A percentile compares a stretch with the other conserved stretches of the same genome.
phyloP scores from a whole-genome alignment of 2,113 vertebrate genomes.

The Atlantisia rogersi region DNA sequence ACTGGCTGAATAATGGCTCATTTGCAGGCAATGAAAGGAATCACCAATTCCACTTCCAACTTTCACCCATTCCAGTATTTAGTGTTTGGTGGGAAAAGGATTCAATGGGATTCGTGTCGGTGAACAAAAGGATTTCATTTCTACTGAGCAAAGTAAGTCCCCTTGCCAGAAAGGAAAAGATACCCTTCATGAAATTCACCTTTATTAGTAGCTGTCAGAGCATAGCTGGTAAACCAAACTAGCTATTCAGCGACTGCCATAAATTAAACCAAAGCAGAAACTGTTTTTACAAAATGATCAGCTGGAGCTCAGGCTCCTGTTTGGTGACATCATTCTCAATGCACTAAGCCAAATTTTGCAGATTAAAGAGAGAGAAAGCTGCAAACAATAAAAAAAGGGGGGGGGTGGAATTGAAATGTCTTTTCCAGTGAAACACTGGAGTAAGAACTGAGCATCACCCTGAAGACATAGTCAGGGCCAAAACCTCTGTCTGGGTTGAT shows the following conservation, averaged over 20 bases:
- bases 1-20: neutral
- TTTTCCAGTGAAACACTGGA: neutral
- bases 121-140: slow-evolving; percentile 9
- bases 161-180: neutral
- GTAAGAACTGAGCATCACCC: neutral
- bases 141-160: neutral
- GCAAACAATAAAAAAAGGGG: neutral
- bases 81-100: neutral
- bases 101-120: neutral
- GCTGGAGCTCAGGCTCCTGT: neutral
- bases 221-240: slow-evolving; percentile 10
- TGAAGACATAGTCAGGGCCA: neutral
- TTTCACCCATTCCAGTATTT: neutral
- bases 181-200: slow-evolving; percentile 27
- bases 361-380: slow-evolving; percentile 19
- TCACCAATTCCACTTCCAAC: neutral
- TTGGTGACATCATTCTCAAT: slow-evolving; percentile 9
- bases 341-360: neutral
- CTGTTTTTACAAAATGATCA: slow-evolving; percentile 22
- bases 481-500: neutral
- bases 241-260: neutral
- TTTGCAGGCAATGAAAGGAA: neutral
- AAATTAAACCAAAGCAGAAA: slow-evolving; percentile 34
- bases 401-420: neutral
- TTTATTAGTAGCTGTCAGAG: slow-evolving; percentile 12